Conservation (phyloP, 2,888 invertebrate species). For the Parapristionchus giblindavisi region DNA sequence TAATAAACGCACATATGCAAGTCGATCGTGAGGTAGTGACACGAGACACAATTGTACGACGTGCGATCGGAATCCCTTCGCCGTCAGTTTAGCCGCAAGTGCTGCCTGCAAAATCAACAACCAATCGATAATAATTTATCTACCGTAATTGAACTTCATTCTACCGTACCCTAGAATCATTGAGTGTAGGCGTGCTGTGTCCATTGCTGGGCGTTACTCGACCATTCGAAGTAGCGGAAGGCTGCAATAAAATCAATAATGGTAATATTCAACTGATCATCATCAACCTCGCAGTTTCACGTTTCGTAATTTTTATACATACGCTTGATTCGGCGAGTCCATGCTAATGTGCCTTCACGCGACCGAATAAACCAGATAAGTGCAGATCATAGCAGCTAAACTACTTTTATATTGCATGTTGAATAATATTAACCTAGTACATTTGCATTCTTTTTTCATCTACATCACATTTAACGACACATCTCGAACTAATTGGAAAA, state of each 20-base stretch:
- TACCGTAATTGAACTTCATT: neutral
- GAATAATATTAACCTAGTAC: too few relatives aligned
- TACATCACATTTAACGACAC: too few relatives aligned
- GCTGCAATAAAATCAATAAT: neutral
- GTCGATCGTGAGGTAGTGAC: conserved; percentile 14
- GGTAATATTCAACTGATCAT: too few relatives aligned
- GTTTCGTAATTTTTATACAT: too few relatives aligned
- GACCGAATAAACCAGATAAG: too few relatives aligned
- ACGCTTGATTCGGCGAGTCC: too few relatives aligned
- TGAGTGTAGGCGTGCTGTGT: conserved; percentile 17
- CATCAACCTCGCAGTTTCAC: neutral
- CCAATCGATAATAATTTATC: neutral
- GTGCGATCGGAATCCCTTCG: conserved; percentile 39
- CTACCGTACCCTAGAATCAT: conserved; percentile 8
- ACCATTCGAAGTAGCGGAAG: neutral
- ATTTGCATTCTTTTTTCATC: too few relatives aligned
- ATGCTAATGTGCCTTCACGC: too few relatives aligned
- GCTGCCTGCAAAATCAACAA: neutral
- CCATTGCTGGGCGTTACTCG: neutral
- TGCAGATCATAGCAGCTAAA: too few relatives aligned
- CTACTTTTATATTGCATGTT: too few relatives aligned
- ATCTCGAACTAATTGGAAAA: too few relatives aligned
- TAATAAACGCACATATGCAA: conserved; percentile 16
- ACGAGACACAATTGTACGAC: conserved; percentile 33
- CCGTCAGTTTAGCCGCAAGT: conserved; percentile 28